Conservation (phyloP, 2,888 invertebrate genomes). For the Calephelis perditalis region DNA sequence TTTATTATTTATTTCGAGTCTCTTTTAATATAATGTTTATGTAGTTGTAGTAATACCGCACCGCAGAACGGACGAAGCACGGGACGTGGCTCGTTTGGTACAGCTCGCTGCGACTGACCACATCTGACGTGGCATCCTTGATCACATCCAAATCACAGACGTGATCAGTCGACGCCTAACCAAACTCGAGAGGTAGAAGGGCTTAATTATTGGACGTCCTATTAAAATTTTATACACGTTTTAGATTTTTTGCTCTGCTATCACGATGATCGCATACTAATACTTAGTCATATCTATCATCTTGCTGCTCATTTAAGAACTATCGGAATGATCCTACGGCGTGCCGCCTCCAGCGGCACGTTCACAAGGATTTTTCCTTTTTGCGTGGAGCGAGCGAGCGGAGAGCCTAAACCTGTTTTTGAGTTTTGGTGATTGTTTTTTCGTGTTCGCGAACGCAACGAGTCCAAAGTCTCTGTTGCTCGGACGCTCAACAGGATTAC, state of each 20-base stretch:
- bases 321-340: conserved; percentile 41
- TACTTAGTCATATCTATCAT: conserved; percentile 47
- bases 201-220: conserved; percentile 34
- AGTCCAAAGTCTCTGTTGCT: conserved; percentile 44
- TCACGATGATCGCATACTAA: conserved; percentile 36
- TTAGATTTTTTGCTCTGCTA: conserved; percentile 20
- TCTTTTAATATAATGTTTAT: conserved; percentile 72
- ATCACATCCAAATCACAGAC: conserved; percentile 31
- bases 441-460: conserved; percentile 50
- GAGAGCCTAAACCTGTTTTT: conserved; percentile 62
- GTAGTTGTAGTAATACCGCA: conserved; percentile 68
- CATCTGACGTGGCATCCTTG: conserved; percentile 28
- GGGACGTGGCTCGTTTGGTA: conserved; percentile 58
- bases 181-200: conserved; percentile 48
- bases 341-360: conserved; percentile 44
- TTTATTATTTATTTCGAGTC: conserved; percentile 79
- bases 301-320: conserved; percentile 51
- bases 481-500: conserved; percentile 43
- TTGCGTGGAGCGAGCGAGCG: conserved; percentile 62
- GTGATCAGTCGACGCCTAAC: conserved; percentile 45
- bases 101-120: conserved; percentile 44
- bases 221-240: conserved; percentile 11
- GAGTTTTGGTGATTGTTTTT: conserved; percentile 68
- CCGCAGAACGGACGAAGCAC: conserved; percentile 69
- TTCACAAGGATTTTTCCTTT: conserved; percentile 60